phyloP scores from a whole-genome alignment of 2,797 vertebrate species.

The Lophotriccus pileatus region DNA sequence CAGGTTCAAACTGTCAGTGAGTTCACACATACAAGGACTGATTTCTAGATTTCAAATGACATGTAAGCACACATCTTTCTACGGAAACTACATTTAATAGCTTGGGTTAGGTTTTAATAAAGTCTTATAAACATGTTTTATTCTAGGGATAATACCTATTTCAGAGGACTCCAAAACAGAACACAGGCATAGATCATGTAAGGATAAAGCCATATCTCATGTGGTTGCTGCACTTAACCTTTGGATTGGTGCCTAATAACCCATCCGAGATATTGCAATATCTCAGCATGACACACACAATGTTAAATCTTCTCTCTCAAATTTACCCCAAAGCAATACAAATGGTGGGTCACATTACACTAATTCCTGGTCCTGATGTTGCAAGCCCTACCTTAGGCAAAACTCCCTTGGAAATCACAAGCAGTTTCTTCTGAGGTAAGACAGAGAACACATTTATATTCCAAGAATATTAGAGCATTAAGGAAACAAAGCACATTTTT shows the following conservation, averaged over 20 bases:
- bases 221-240: constrained; percentile 65
- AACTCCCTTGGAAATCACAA: constrained; percentile 44
- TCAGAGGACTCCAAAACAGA: not conserved
- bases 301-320: constrained; percentile 60
- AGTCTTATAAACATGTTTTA: not conserved
- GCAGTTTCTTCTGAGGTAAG: not conserved
- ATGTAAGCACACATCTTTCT: not conserved
- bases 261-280: constrained; percentile 67
- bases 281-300: constrained; percentile 67
- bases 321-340: constrained; percentile 68
- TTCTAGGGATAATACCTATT: not conserved
- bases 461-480: not conserved
- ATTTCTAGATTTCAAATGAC: not conserved
- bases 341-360: constrained; percentile 70
- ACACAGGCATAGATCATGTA: constrained; percentile 20
- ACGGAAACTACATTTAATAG: not conserved
- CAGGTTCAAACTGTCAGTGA: not conserved
- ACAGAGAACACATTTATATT: not conserved
- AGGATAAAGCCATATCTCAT: constrained; percentile 64
- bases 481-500: constrained; percentile 6
- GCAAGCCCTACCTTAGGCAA: constrained; percentile 57
- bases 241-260: constrained; percentile 65
- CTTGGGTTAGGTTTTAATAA: not conserved
- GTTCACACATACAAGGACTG: not conserved
- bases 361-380: constrained; percentile 65